phyloP scores from a whole-genome alignment of 2,888 invertebrate genomes.

The Drosophila nr. fundita region DNA sequence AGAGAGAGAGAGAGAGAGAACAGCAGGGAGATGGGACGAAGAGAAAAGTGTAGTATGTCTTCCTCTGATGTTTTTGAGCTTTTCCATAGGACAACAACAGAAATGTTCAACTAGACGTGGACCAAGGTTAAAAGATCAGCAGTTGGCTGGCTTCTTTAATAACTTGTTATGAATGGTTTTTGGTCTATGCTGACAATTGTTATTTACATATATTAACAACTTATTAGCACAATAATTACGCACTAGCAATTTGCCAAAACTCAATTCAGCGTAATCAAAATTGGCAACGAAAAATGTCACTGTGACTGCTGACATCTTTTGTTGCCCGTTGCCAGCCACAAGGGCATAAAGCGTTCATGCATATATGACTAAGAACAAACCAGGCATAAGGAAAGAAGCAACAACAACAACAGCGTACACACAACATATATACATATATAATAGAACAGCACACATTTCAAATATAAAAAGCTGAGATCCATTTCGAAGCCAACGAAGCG shows the following conservation, averaged over 20 bases:
- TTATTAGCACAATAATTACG: constrained; percentile 65
- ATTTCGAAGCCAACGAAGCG: constrained; percentile 82
- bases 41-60: constrained; percentile 10
- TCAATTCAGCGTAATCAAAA: constrained; percentile 60
- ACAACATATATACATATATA: not conserved
- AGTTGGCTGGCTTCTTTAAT: not conserved
- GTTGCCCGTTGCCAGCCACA: constrained; percentile 33
- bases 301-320: constrained; percentile 6
- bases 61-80: constrained; percentile 31
- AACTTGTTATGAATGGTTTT: constrained; percentile 2
- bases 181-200: not conserved
- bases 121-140: constrained; percentile 18
- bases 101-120: constrained; percentile 30
- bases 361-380: constrained; percentile 81
- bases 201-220: constrained; percentile 34
- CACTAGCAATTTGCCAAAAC: constrained; percentile 31
- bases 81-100: constrained; percentile 15
- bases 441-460: constrained; percentile 26
- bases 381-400: constrained; percentile 64
- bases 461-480: constrained; percentile 72
- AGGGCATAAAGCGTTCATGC: constrained; percentile 76
- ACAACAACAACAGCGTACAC: constrained; percentile 14
- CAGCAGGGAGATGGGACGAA: not conserved
- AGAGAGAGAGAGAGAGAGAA: not conserved
- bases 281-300: constrained; percentile 37